These are phyloP conservation scores for Pherbina coryleti DNA, from an alignment of 2,888 invertebrate genomes.

Conservation along the genomic window DNA sequence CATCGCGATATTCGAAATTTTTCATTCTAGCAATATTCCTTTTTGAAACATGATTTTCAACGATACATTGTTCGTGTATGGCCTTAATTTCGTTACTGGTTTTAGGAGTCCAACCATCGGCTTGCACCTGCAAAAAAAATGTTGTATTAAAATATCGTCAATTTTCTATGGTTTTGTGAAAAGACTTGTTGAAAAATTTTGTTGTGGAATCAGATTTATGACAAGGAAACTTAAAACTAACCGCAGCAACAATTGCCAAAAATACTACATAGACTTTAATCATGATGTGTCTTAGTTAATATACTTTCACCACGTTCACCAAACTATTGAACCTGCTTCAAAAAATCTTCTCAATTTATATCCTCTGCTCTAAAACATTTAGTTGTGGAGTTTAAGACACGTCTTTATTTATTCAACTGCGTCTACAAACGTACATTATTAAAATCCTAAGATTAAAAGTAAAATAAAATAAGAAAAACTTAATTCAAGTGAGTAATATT, in stretches of 20 bases:
- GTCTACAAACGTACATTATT: too few species aligned
- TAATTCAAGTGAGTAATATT: too few species aligned
- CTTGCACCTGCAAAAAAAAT: background rate
- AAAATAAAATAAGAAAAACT: too few species aligned
- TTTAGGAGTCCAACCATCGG: conserved; percentile 11
- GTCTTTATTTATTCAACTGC: too few species aligned
- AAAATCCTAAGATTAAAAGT: too few species aligned
- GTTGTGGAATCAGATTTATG: background rate
- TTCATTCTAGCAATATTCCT: conserved; percentile 24
- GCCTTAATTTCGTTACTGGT: conserved; percentile 20
- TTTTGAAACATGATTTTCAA: background rate
- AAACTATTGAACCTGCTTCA: too few species aligned
- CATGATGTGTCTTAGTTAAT: too few species aligned
- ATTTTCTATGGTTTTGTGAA: background rate
- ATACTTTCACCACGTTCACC: too few species aligned
- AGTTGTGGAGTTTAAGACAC: too few species aligned
- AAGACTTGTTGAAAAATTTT: background rate
- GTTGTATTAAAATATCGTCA: background rate
- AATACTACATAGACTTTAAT: background rate
- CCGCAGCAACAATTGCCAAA: background rate
- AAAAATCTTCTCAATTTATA: too few species aligned
- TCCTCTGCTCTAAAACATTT: too few species aligned
- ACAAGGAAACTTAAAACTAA: background rate
- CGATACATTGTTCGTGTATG: conserved; percentile 32
- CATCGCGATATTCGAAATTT: conserved; percentile 34